phyloP scores from a whole-genome alignment of 2,113 vertebrate species.

The Puma concolor region DNA sequence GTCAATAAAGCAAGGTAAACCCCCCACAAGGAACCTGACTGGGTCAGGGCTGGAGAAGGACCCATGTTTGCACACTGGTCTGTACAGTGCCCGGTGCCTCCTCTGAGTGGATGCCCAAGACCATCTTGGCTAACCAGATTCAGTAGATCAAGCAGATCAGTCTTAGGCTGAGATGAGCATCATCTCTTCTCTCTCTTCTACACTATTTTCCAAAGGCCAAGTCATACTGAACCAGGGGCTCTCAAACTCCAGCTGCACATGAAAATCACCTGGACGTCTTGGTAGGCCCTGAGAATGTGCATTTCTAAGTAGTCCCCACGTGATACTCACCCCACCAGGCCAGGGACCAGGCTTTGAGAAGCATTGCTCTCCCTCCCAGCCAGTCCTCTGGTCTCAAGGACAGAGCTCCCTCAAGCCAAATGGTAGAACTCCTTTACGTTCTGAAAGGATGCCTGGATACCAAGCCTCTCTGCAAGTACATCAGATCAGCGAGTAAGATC shows the following conservation, averaged over 20 bases:
- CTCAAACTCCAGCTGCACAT: not conserved
- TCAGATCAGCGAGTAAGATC: not conserved
- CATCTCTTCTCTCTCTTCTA: not conserved
- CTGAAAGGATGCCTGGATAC: accelerated
- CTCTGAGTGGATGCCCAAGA: accelerated
- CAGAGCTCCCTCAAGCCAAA: not conserved
- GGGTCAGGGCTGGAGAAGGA: not conserved
- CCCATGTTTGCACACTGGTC: not conserved
- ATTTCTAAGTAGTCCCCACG: not conserved
- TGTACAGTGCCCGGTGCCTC: accelerated
- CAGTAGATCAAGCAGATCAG: accelerated
- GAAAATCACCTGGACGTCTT: not conserved
- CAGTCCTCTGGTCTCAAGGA: not conserved
- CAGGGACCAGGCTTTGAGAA: not conserved
- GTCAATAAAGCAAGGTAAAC: not conserved
- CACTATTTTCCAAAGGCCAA: not conserved
- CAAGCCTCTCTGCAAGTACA: not conserved
- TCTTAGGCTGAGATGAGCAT: not conserved
- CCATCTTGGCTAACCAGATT: not conserved
- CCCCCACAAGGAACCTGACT: too few relatives aligned
- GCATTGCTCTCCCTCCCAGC: accelerated
- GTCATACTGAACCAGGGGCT: not conserved
- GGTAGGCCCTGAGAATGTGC: not conserved
- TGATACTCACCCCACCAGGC: accelerated
- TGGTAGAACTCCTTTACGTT: accelerated